Evolutionary conservation across 2,113 vertebrate species (phyloP).

Genomic region (Bujurquina vittata): DNA sequence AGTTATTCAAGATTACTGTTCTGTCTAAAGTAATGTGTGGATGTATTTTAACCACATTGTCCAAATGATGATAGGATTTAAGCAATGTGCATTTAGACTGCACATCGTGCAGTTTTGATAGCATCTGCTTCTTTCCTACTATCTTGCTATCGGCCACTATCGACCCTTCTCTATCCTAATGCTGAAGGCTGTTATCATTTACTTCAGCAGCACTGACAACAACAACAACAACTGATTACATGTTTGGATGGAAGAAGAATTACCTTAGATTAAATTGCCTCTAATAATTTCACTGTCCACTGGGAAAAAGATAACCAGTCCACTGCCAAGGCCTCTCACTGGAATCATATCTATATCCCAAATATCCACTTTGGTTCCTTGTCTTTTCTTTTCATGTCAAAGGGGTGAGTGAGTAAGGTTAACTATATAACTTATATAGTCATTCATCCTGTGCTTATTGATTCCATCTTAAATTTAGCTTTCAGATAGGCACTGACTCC

Average conservation of each 20-base stretch:
- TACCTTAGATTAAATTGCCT: conserved; percentile 1
- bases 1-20: not conserved
- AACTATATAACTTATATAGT: conserved; percentile 73
- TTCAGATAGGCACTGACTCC: conserved; percentile 70
- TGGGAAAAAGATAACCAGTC: conserved; percentile 44
- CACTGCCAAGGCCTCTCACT: conserved; percentile 31
- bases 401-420: conserved; percentile 52
- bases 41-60: not conserved
- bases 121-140: not conserved
- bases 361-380: conserved; percentile 38
- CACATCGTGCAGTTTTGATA: not conserved
- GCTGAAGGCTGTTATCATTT: conserved; percentile 61
- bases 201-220: conserved; percentile 13
- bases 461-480: conserved; percentile 77
- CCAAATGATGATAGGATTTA: not conserved
- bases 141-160: not conserved
- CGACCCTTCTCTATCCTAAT: conserved; percentile 28
- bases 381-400: conserved; percentile 33
- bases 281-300: conserved; percentile 27
- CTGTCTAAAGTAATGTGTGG: not conserved
- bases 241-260: conserved; percentile 42
- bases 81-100: not conserved
- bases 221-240: conserved; percentile 44
- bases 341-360: conserved; percentile 53
- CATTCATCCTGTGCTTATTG: conserved; percentile 67